These are phyloP conservation scores for Drosophila mercatorum DNA, from an alignment of 2,888 invertebrate genomes.

Conservation along the genomic window DNA sequence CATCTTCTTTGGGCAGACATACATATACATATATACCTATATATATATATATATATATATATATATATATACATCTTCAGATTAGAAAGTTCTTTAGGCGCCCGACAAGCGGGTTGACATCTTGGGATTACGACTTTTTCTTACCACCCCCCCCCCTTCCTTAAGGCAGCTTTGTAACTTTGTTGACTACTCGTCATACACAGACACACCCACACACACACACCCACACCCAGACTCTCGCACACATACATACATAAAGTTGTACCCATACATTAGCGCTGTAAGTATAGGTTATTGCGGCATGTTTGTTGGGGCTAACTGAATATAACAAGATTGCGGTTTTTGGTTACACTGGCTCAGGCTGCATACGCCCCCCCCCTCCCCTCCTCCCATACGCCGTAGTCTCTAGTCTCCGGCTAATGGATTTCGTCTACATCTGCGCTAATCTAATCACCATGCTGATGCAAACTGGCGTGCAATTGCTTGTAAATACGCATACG, in stretches of 20 bases:
- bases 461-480: conserved; percentile 3
- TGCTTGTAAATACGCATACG: conserved; percentile 1
- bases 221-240: not conserved
- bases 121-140: conserved; percentile 45
- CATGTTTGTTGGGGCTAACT: conserved; percentile 21
- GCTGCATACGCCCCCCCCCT: not conserved
- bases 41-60: not conserved
- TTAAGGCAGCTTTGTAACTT: conserved; percentile 12
- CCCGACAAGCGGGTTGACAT: conserved; percentile 51
- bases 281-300: conserved; percentile 15
- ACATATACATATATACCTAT: not conserved
- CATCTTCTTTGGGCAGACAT: conserved; percentile 4
- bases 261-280: conserved; percentile 1
- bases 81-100: conserved; percentile 58
- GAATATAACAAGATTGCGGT: conserved; percentile 15
- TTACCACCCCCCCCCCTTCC: not conserved
- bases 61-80: conserved; percentile 41
- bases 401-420: not conserved
- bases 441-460: not conserved
- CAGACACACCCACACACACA: not conserved
- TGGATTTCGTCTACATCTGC: not conserved
- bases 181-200: conserved; percentile 2
- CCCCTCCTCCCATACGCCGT: not conserved
- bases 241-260: not conserved
- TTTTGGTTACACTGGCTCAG: conserved; percentile 3